Evolutionary conservation across 92 coral and sea anemone species (phyloP).

Genomic region (Parazoanthus darwini): DNA sequence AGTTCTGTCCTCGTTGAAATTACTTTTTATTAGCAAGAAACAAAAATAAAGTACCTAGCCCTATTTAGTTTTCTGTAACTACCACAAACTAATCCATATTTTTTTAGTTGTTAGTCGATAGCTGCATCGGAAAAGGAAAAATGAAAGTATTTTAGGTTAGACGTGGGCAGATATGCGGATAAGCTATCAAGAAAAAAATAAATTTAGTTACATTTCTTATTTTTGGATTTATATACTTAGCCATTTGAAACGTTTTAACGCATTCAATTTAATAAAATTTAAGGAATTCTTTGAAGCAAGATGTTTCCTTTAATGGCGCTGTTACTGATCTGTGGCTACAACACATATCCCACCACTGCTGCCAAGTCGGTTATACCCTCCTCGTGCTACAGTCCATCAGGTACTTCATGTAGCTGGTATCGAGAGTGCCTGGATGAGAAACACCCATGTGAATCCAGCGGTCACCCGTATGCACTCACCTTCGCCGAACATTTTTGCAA

Average conservation of each 20-base stretch:
- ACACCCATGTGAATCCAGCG: constrained; percentile 44
- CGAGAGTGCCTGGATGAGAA: constrained; percentile 39
- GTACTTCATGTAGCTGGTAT: constrained; percentile 48
- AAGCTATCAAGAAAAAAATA: too few relatives aligned
- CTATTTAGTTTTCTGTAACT: too few relatives aligned
- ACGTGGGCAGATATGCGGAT: too few relatives aligned
- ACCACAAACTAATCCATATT: too few relatives aligned
- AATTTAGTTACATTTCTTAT: too few relatives aligned
- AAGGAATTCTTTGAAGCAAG: neutral
- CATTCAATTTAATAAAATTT: neutral
- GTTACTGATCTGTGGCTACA: constrained; percentile 26
- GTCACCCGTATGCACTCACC: constrained; percentile 39
- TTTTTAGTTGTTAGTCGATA: too few relatives aligned
- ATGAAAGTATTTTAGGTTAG: too few relatives aligned
- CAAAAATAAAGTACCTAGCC: too few relatives aligned
- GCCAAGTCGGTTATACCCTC: constrained; percentile 16
- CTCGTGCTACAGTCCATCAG: constrained; percentile 47
- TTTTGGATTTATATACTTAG: too few relatives aligned
- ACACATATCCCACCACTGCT: constrained; percentile 4
- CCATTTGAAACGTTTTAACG: neutral
- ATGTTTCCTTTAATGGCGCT: constrained; percentile 14
- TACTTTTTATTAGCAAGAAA: too few relatives aligned
- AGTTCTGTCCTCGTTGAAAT: too few relatives aligned
- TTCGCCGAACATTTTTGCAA: constrained; percentile 47
- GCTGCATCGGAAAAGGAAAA: too few relatives aligned